Evolutionary conservation across 2,113 vertebrate genomes (phyloP).

Genomic region (Abramis brama): DNA sequence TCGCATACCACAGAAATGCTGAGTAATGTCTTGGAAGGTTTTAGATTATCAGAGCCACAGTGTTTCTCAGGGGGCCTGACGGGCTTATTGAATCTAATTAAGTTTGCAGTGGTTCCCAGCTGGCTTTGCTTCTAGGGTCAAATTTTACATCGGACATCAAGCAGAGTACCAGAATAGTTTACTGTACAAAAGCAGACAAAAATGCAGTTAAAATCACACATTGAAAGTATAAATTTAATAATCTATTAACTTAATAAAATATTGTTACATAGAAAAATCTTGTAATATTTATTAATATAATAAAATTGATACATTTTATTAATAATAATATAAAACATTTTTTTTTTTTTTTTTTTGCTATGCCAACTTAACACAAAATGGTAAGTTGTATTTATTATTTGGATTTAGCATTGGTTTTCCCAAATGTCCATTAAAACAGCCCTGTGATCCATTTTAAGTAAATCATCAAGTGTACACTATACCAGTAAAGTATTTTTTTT

Average conservation of each 20-base stretch:
- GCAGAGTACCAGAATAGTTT: not conserved
- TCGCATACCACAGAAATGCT: not conserved
- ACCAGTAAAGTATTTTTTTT: not conserved
- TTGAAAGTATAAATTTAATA: not conserved
- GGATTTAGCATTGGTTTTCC: not conserved
- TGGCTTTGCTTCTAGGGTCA: too few relatives aligned
- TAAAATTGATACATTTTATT: not conserved
- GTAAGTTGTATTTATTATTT: not conserved
- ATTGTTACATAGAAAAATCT: not conserved
- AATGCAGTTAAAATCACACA: not conserved
- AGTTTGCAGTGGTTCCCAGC: too few relatives aligned
- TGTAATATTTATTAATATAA: not conserved
- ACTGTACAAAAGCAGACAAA: not conserved
- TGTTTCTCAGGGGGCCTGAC: not conserved
- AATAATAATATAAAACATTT: not conserved
- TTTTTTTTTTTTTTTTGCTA: not conserved
- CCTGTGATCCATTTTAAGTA: not conserved
- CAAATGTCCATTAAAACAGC: not conserved
- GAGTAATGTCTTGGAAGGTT: not conserved
- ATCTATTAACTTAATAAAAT: not conserved
- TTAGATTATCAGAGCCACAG: conserved; percentile 8
- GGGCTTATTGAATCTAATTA: not conserved
- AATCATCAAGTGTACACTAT: not conserved
- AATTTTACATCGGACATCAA: not conserved
- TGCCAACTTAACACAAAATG: not conserved